Evolutionary conservation across 2,113 vertebrate species (phyloP), one percentile per base, ranked within the genome.

Genomic region (Rhabdornis inornatus): DNA sequence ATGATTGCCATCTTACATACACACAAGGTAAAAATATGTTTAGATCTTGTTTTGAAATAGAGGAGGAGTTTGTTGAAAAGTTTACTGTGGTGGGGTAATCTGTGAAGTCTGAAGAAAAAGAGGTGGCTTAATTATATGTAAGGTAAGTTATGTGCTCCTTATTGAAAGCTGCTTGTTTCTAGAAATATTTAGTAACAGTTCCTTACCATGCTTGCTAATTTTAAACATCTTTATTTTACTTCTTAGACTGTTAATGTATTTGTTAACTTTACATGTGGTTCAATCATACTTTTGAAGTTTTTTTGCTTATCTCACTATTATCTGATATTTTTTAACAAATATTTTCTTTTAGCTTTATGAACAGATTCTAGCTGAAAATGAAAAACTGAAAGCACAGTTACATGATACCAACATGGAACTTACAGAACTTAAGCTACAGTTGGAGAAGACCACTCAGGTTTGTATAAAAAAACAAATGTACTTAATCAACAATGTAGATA

Each of bases 371-470:
- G 98, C 98, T 94, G 99, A 99, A 97, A 99, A 99, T 79, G 99
- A 99, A 97, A 99, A 99, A 96, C 97, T 99, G 94, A 99, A 99
- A 98, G 98, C 99, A 79, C 99, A 99, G 97, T 98, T 99, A 98
- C 99, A 99, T 74, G 99, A 99, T 96, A 99, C 99, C 52, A 99
- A 99, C 95, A 97, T 99, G 98, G 99, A 99, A 97, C 98, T 99
- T 96, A 98, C 99, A 33, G 99, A 99, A 91, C 98, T 99, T 97
- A 99, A 99, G 97, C 96, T 99, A 84, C 99, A 99, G 88, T 97
- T 99, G 97, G 99, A 99, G 97, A 99, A 99, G 96, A 99, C 99
- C 85, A 99, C 99, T 83, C 99, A 99, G 99, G 99, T 99, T 95
- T 91, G 95, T 97, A 95, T 52, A 44, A 76, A 90, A 65, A 75